Evolutionary conservation across 53 echinoderm and acorn worm genomes (phyloP).

Genomic region (Stichopus horrens): DNA sequence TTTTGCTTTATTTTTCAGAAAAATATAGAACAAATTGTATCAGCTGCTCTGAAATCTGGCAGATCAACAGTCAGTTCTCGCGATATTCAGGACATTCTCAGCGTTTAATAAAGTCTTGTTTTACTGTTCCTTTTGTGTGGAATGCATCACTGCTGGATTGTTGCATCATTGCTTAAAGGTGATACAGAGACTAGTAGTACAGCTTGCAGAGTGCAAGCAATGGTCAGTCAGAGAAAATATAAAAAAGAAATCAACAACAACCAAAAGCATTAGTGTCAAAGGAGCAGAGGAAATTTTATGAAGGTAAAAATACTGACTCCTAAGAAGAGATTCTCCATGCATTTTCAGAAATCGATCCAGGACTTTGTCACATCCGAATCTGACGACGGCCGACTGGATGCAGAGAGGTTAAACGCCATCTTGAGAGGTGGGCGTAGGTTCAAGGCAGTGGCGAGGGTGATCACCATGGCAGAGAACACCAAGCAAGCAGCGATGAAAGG

Average conservation of each 20-base stretch:
- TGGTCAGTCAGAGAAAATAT: too few species aligned
- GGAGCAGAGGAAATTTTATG: too few species aligned
- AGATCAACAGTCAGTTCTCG: slow-evolving; percentile 35
- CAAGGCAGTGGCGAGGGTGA: slow-evolving; percentile 68
- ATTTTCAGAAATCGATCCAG: slow-evolving; percentile 56
- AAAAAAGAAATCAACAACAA: too few species aligned
- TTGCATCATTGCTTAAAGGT: too few species aligned
- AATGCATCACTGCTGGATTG: too few species aligned
- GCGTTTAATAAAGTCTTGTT: background rate
- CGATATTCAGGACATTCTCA: slow-evolving; percentile 60
- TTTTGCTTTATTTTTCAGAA: slow-evolving; percentile 49
- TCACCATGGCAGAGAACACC: slow-evolving; percentile 57
- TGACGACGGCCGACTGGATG: background rate
- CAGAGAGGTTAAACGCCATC: slow-evolving; percentile 53
- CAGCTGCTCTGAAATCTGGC: slow-evolving; percentile 46
- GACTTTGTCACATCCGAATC: slow-evolving; percentile 51
- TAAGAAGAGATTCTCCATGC: slow-evolving; percentile 1
- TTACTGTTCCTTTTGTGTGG: too few species aligned
- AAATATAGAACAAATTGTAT: slow-evolving; percentile 59
- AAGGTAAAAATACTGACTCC: background rate
- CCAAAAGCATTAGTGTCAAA: too few species aligned
- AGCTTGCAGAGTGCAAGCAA: too few species aligned
- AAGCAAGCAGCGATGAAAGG: slow-evolving; percentile 46
- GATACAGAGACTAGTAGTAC: too few species aligned
- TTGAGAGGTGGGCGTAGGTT: slow-evolving; percentile 60